Percentiles rank a stretch among this genome's conserved stretches.
Evolutionary conservation across 2,113 vertebrate genomes (phyloP).

Genomic region (Platichthys stellatus): DNA sequence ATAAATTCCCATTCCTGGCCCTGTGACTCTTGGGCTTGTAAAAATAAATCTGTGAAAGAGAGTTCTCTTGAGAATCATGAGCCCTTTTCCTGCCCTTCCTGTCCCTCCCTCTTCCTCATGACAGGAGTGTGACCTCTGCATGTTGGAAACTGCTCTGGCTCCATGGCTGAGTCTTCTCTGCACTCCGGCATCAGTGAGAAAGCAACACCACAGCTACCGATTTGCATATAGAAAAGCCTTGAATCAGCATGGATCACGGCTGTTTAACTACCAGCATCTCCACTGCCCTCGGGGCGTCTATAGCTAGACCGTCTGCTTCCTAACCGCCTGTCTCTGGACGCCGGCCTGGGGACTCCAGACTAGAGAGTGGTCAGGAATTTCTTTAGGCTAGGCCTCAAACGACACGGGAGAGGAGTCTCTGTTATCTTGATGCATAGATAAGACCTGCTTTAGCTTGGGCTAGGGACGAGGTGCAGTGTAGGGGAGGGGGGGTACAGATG

Average conservation of each 20-base stretch:
- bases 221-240: not conserved
- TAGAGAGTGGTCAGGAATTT: constrained; percentile 39
- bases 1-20: constrained; percentile 50
- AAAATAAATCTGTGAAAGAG: constrained; percentile 53
- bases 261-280: constrained; percentile 24
- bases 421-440: constrained; percentile 75
- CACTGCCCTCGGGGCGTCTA: constrained; percentile 29
- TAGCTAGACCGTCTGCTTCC: constrained; percentile 32
- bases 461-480: constrained; percentile 54
- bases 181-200: constrained; percentile 2
- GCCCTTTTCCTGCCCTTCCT: constrained; percentile 26
- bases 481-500: constrained; percentile 19
- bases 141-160: not conserved
- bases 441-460: constrained; percentile 46
- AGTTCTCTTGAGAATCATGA: constrained; percentile 51
- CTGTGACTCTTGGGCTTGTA: constrained; percentile 48
- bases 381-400: constrained; percentile 39
- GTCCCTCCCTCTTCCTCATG: constrained; percentile 47
- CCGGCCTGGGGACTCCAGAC: constrained; percentile 26
- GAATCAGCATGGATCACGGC: constrained; percentile 6
- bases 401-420: constrained; percentile 29
- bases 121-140: constrained; percentile 47
- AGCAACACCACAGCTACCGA: not conserved
- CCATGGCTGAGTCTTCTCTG: not conserved
- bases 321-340: constrained; percentile 27